phyloP scores from a whole-genome alignment of 2,113 vertebrate genomes.

The Apteryx owenii region DNA sequence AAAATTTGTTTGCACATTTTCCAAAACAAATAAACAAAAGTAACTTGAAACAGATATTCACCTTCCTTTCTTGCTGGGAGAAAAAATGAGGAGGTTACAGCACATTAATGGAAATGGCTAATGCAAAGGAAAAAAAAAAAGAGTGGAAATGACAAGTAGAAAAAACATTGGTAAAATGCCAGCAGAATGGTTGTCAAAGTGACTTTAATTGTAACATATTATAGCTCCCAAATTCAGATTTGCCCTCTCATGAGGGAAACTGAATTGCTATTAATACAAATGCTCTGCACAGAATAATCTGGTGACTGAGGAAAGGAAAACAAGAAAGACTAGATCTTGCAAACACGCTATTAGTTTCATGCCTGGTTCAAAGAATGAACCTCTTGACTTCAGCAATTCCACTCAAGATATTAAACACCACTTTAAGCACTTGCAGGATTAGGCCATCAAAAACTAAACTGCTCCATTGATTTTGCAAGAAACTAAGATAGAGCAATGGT shows the following conservation, averaged over 20 bases:
- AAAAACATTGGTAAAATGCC: constrained; percentile 6
- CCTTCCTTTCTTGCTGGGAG: neutral
- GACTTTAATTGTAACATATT: neutral
- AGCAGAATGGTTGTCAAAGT: constrained; percentile 27
- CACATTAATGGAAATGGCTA: neutral
- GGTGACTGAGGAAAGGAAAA: constrained; percentile 8
- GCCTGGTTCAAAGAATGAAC: neutral
- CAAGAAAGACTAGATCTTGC: neutral
- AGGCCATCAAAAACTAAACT: neutral
- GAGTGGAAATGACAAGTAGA: neutral
- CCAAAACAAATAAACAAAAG: neutral
- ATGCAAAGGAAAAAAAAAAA: neutral
- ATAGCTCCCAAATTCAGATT: neutral
- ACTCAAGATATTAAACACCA: neutral
- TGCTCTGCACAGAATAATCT: neutral
- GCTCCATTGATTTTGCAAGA: neutral
- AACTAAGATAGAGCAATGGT: neutral
- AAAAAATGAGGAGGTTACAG: neutral
- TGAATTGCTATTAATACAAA: neutral
- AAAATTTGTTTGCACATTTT: neutral
- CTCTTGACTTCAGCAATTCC: neutral
- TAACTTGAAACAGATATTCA: neutral
- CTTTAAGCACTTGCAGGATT: neutral
- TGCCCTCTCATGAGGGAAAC: neutral
- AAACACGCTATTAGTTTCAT: neutral